phyloP scores from a whole-genome alignment of 2,888 invertebrate species.

The Anoplius nigerrimus region DNA sequence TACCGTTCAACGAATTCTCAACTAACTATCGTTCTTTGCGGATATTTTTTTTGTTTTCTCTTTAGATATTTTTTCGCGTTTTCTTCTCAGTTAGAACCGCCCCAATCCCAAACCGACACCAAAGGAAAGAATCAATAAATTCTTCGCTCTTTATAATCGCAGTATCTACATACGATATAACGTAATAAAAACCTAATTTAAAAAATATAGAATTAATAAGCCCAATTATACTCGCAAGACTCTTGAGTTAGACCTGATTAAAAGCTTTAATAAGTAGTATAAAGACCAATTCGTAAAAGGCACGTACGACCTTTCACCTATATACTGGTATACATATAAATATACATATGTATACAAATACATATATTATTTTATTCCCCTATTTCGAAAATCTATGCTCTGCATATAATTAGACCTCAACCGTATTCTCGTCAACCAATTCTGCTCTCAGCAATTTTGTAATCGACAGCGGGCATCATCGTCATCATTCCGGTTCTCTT shows the following conservation, averaged over 20 bases:
- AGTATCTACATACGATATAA: constrained; percentile 1
- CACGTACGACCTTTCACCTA: constrained; percentile 38
- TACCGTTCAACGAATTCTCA: constrained; percentile 25
- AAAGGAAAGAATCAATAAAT: constrained; percentile 37
- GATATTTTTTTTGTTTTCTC: constrained; percentile 23
- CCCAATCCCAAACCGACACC: constrained; percentile 65
- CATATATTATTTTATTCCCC: constrained; percentile 41
- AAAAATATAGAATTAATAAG: constrained; percentile 46
- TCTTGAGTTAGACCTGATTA: constrained; percentile 54
- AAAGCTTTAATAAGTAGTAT: constrained; percentile 51
- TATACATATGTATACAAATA: constrained; percentile 32
- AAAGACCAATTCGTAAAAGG: constrained; percentile 42
- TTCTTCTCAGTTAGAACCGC: constrained; percentile 62
- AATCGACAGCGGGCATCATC: constrained; percentile 30
- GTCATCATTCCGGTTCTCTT: constrained; percentile 12
- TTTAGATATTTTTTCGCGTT: constrained; percentile 25
- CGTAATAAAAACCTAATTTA: constrained; percentile 15
- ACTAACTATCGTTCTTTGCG: constrained; percentile 19
- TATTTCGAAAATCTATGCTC: constrained; percentile 37
- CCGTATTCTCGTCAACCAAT: constrained; percentile 7
- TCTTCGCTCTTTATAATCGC: not conserved
- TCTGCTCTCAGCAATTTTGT: constrained; percentile 20
- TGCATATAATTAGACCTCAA: constrained; percentile 10
- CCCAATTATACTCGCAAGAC: constrained; percentile 53
- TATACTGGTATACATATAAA: constrained; percentile 29